Evolutionary conservation across 2,888 invertebrate genomes (phyloP), one percentile per base, ranked within the genome.

Genomic region (Bedellia somnulentella): DNA sequence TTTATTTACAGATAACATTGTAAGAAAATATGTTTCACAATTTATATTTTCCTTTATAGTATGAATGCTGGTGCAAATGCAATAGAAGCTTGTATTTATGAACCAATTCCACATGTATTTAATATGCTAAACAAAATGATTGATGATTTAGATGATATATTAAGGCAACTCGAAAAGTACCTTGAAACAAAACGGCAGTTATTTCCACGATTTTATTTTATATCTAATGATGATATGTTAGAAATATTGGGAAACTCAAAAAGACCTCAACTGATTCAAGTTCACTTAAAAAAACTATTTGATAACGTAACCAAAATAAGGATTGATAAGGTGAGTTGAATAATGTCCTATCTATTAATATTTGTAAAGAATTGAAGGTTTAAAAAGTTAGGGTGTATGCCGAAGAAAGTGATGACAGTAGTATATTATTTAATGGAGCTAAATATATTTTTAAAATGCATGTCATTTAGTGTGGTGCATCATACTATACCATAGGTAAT

Each of bases 211-310:
- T 83, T 84, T 55, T 84, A 83, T 52, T 84, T 84, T 44, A 83
- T 68, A 66, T 83, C 76, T 2, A 77, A 77, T 32, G 76, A 77
- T 46, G 89, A 90, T 49, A 67, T 90, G 42, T 58, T 90, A 29
- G 89, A 93, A 62, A 91, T 93, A 40, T 78, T 93, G 34, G 93
- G 91, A 1, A 91, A 93, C 56, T 86, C 91, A 0, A 89, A 86
- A 46, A 86, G 82, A 44, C 93, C 93, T 0, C 87, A 89, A 45
- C 67, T 86, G 25, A 83, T 94, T 33, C 93, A 93, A 67, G 82
- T 85, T 1, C 92, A 93, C 56, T 71, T 93, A 34, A 93, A 90
- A 52, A 94, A 94, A 52, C 78, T 93, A 21, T 94, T 93, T 57
- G 93, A 92, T 52, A 91, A 91, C 56, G 80, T 94, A 17, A 85